Base-by-base conservation (phyloP, 2,888 invertebrate species). In the Dermolepida albohirtum region DNA sequence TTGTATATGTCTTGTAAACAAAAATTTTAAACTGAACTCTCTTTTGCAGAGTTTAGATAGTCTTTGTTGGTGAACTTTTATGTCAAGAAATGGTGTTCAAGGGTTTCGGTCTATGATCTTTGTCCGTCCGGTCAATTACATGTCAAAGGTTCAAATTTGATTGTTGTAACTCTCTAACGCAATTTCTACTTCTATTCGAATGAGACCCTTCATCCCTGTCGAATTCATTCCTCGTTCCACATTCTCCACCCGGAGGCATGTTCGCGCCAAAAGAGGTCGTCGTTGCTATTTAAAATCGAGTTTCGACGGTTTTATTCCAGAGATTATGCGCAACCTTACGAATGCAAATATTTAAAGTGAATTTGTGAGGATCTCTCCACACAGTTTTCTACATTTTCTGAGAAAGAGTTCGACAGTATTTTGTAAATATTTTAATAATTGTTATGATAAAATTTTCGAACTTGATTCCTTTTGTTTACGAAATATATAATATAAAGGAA, bases 141-240 rank as follows among this genome's bases (percentile, higher is more conserved):
- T 63, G 68, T 68, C 68, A 68, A 68, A 68, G 68, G 68, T 68
- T 64, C 54, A 63, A 68, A 68, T 68, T 68, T 64, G 68, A 68
- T 68, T 68, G 68, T 68, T 63, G 64, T 64, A 68, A 68, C 64
- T 68, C 65, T 62, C 54, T 68, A 68, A 68, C 63, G 54, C 49
- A 63, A 68, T 68, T 68, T 64, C 27, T 22, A 43, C 16, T 39
- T 27, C 41, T 49, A 49, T 49, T 49, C 47, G 34, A 44, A 62
- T 62, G 59, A 62, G 59, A 57, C 49, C 66, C 47, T 64, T 64
- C 44, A 41, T 52, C 52, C 52, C 44, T 39, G 34, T 22, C 47
- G 17, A 22, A 47, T 27, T 49, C 34, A 16, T 6, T 34, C 34
- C 52, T 34, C 59, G 17, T 4, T 27, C 59, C 59, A 47, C 29